Evolutionary conservation across 1,140 invertebrate species (phyloP), one percentile per base, ranked within the genome.

Genomic region (Drosophila nigrodunni): DNA sequence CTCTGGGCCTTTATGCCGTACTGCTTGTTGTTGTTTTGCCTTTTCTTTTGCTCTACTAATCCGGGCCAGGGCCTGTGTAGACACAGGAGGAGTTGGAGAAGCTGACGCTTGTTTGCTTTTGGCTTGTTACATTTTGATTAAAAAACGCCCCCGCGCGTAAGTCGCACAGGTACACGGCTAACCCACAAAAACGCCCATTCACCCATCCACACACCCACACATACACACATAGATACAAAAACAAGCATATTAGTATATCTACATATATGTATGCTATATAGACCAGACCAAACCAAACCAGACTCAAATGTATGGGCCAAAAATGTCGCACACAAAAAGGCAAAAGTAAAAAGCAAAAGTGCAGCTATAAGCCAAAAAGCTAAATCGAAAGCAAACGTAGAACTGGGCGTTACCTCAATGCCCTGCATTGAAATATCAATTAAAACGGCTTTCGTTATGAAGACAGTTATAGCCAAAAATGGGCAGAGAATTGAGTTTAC

Each of bases 121-220:
- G 85, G 78, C 85, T 89, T 89, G 85, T 89, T 89, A 89, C 85
- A 89, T 89, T 89, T 89, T 89, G 85, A 89, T 89, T 89, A 89
- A 89, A 89, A 89, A 89, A 85, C 86, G 85, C 85, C 85, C 85
- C 87, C 85, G 85, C 85, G 80, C 77, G 71, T 83, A 80, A 89
- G 74, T 83, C 74, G 67, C 66, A 54, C 68, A 79, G 55, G 52
- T 73, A 60, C 70, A 73, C 64, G 70, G 64, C 62, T 67, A 67
- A 72, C 52, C 62, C 65, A 74, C 71, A 67, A 39, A n/a, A 21
- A 60, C 64, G 68, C n/a, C 30, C 39, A 68, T 30, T 30, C 11
- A 8, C 35, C 52, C 41, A 47, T 30, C 67, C 10, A 55, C 13
- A 74, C 46, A 64, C 7, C 54, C n/a, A 54, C 39, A 49, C 49